Base-by-base conservation (phyloP, 2,888 invertebrate species). In the Amphipoea lucens region DNA sequence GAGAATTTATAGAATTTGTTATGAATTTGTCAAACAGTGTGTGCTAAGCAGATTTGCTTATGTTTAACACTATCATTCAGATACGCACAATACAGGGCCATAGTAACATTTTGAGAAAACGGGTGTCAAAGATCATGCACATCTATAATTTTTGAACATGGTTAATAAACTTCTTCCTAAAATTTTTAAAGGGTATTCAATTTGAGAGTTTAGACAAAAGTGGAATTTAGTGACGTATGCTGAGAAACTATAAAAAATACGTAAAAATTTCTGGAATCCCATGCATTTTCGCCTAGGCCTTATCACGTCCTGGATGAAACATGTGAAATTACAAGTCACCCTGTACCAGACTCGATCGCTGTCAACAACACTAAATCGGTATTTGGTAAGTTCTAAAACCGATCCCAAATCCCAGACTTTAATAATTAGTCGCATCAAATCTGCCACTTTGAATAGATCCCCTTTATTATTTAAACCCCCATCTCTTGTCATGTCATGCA, bases 401-500 rank as follows among this genome's bases (percentile, higher is more conserved):
- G 72, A 82, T 79, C 71, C 69, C 71, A 71, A 81, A 86, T 79
- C 67, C 81, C 73, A 84, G 82, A 81, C 79, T 84, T 84, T 79
- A 88, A 90, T 91, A 91, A 90, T 91, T 90, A 90, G 89, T 79
- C 77, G 87, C 85, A 91, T 92, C 90, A 92, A 88, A 88, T 89
- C 84, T 84, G 74, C 82, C 76, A 85, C 77, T 86, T 89, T 88
- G 89, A 90, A 91, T 86, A 86, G 88, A 86, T 87, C 89, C 86
- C 82, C 87, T 93, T 91, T 89, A 94, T 93, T 92, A 94, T 94
- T 93, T 87, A 92, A 92, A 83, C 89, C 89, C 90, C 88, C 85
- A 87, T 90, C 91, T 92, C 92, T 91, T 92, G 92, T 92, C 91
- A 90, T 80, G 87, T 88, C 88, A 91, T 94, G 92, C 93, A 95